Conservation (phyloP, 1,140 invertebrate species). For the Bombus haemorrhoidalis region DNA sequence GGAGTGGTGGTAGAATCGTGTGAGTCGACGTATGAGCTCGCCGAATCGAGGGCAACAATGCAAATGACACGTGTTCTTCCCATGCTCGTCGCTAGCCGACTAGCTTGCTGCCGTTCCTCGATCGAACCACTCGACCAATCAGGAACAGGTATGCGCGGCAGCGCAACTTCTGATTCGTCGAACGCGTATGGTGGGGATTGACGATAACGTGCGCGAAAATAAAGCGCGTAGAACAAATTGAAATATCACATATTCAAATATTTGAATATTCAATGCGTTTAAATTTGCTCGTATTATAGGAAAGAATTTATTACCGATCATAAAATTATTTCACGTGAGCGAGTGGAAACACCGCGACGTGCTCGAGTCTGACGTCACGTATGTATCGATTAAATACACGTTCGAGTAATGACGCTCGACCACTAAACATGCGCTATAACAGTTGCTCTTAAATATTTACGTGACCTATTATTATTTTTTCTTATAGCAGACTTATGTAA, state of each 20-base stretch:
- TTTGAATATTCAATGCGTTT: not conserved
- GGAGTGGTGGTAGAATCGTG: constrained; percentile 28
- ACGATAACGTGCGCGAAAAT: not conserved
- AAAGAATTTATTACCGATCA: not conserved
- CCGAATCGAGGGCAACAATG: constrained; percentile 28
- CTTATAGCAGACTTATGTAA: not conserved
- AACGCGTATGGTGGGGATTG: not conserved
- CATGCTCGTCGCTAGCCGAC: constrained; percentile 75
- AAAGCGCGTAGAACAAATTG: not conserved
- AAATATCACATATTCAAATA: not conserved
- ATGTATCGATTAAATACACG: constrained; percentile 78
- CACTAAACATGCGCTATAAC: constrained; percentile 17
- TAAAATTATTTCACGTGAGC: too few relatives aligned
- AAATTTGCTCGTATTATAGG: not conserved
- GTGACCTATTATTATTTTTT: not conserved
- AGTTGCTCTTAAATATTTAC: not conserved
- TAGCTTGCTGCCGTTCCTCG: constrained; percentile 41
- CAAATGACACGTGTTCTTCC: constrained; percentile 68
- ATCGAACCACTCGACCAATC: constrained; percentile 33
- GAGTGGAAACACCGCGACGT: constrained; percentile 42
- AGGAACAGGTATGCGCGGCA: not conserved
- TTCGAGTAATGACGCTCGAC: not conserved
- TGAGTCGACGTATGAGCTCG: constrained; percentile 15
- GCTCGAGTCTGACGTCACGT: constrained; percentile 80
- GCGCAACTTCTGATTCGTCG: not conserved